A percentile compares a stretch with the other conserved stretches of the same genome.
phyloP scores from a whole-genome alignment of 2,797 vertebrate species.

The Myripristis murdjan region DNA sequence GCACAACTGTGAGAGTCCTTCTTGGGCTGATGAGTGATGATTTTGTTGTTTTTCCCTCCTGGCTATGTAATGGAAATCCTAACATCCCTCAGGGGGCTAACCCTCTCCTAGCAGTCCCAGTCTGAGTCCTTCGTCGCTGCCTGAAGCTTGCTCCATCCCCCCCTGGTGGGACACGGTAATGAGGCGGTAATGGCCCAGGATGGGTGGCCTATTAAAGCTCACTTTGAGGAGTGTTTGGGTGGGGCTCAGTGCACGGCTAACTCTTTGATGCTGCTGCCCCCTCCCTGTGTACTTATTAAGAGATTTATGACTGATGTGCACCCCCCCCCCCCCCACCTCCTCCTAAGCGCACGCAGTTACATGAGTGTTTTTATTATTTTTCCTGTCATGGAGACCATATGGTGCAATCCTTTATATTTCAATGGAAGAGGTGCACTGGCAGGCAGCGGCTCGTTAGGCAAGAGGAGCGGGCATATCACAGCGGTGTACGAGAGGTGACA shows the following conservation, averaged over 20 bases:
- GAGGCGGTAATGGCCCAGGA: slow-evolving; percentile 48
- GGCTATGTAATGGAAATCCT: slow-evolving; percentile 12
- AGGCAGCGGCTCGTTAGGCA: slow-evolving; percentile 46
- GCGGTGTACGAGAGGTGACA: slow-evolving; percentile 5
- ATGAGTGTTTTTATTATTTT: slow-evolving; percentile 55
- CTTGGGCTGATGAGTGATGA: slow-evolving; percentile 8
- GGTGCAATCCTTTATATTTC: slow-evolving; percentile 42
- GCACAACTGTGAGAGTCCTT: neutral
- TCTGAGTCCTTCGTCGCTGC: slow-evolving; percentile 8
- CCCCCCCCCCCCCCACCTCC: neutral
- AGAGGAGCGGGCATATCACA: slow-evolving; percentile 30
- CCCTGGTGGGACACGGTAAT: slow-evolving; percentile 30
- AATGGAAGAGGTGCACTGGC: slow-evolving; percentile 51
- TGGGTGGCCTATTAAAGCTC: slow-evolving; percentile 67
- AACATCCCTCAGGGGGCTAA: slow-evolving; percentile 1
- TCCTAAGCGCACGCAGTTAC: slow-evolving; percentile 7
- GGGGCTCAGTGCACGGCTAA: slow-evolving; percentile 30
- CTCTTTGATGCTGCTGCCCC: slow-evolving; percentile 59
- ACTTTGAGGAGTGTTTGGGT: slow-evolving; percentile 43
- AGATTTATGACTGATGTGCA: slow-evolving; percentile 60
- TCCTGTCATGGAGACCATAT: slow-evolving; percentile 56
- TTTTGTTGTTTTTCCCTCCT: slow-evolving; percentile 3
- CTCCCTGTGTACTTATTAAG: slow-evolving; percentile 54
- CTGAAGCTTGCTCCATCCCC: slow-evolving; percentile 23
- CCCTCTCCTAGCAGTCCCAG: slow-evolving; percentile 8